A percentile compares a stretch with the other conserved stretches of the same genome.
These are phyloP conservation scores for Scaptodrosophila lebanonensis DNA, from an alignment of 1,140 invertebrate genomes.

Conservation along the genomic window DNA sequence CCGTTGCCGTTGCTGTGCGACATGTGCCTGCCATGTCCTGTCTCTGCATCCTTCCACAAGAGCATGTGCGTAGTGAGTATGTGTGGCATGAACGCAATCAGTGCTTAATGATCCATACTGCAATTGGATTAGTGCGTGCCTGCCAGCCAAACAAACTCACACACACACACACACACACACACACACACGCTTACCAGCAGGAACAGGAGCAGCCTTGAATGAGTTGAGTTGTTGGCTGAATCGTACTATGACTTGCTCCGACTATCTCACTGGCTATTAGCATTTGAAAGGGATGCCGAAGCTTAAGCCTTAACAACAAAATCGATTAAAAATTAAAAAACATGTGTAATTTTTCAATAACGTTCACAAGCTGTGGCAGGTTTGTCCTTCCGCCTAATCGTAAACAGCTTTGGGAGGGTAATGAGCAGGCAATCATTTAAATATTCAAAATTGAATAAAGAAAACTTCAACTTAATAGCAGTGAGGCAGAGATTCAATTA, in stretches of 20 bases:
- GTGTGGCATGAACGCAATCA: slow-evolving; percentile 62
- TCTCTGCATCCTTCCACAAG: not conserved
- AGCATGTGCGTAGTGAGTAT: slow-evolving; percentile 10
- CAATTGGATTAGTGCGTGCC: slow-evolving; percentile 65
- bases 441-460: no score
- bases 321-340: slow-evolving; percentile 30
- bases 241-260: not conserved
- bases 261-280: slow-evolving; percentile 32
- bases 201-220: not conserved
- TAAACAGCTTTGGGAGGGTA: no score
- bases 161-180: no score
- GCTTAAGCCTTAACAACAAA: slow-evolving; percentile 20
- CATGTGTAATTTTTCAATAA: slow-evolving; percentile 6
- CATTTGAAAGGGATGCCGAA: slow-evolving; percentile 28
- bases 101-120: slow-evolving; percentile 65
- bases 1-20: slow-evolving; percentile 20
- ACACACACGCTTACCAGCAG: no score
- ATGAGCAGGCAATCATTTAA: no score
- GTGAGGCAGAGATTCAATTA: no score
- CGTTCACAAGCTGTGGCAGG: not conserved
- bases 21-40: slow-evolving; percentile 6
- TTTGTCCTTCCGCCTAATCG: slow-evolving; percentile 2
- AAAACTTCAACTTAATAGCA: no score
- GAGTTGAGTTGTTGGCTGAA: not conserved
- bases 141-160: slow-evolving; percentile 24